phyloP scores from a whole-genome alignment of 30 jellyfish, hydroid and myxozoan genomes.

The Pseudorhiza aurosa region DNA sequence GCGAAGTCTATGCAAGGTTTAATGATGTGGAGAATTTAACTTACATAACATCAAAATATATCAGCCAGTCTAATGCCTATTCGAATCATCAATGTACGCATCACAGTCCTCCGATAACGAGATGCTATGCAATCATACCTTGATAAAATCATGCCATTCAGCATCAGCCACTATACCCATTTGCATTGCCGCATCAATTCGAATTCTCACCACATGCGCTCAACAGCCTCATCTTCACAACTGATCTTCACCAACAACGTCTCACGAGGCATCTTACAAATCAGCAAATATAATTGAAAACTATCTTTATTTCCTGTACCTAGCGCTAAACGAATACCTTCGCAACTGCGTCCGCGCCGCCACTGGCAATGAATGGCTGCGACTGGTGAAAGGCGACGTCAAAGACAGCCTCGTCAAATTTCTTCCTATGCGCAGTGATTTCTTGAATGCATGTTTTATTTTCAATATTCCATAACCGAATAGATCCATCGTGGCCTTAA shows the following conservation, averaged over 20 bases:
- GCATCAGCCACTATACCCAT: not conserved
- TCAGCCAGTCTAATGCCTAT: too few relatives aligned
- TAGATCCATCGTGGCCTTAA: conserved; percentile 98
- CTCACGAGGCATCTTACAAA: conserved; percentile 17
- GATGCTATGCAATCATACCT: not conserved
- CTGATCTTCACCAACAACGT: not conserved
- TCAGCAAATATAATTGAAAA: conserved; percentile 33
- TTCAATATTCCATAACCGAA: conserved; percentile 98
- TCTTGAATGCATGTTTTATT: conserved; percentile 98
- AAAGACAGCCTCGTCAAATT: conserved; percentile 98
- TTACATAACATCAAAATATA: too few relatives aligned
- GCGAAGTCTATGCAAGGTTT: too few relatives aligned
- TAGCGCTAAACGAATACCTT: conserved; percentile 85
- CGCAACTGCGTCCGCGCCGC: conserved; percentile 99
- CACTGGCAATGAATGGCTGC: conserved; percentile 97
- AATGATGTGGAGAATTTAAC: too few relatives aligned
- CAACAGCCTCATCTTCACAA: not conserved
- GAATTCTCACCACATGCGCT: not conserved
- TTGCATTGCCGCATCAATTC: not conserved
- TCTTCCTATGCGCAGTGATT: conserved; percentile 97
- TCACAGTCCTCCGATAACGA: not conserved
- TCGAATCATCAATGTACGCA: too few relatives aligned
- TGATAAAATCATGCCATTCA: not conserved
- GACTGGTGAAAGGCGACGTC: conserved; percentile 98
- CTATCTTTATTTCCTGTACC: conserved; percentile 8